Evolutionary conservation across 2,113 vertebrate genomes (phyloP).

Genomic region (Spea multiplicata): DNA sequence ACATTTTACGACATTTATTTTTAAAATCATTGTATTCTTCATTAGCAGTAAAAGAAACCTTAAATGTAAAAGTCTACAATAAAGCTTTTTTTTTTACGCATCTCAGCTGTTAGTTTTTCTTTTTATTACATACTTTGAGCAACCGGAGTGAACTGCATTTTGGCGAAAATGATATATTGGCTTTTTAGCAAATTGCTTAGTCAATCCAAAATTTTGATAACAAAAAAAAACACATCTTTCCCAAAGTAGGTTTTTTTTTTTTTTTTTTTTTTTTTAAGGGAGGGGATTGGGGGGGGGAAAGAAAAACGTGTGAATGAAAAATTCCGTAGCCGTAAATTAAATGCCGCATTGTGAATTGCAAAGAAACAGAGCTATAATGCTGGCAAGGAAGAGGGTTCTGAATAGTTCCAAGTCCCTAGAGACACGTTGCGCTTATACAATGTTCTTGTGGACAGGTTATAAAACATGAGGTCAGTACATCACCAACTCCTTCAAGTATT

Average conservation of each 20-base stretch:
- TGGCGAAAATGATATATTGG: slow-evolving; percentile 34
- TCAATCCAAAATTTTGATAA: slow-evolving; percentile 35
- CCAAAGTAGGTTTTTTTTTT: slow-evolving; percentile 8
- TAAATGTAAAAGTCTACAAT: slow-evolving; percentile 45
- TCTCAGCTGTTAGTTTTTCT: slow-evolving; percentile 20
- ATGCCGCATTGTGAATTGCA: slow-evolving; percentile 5
- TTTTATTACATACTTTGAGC: slow-evolving; percentile 26
- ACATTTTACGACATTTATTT: slow-evolving; percentile 44
- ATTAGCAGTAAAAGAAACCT: slow-evolving; percentile 40
- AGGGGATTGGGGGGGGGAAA: not conserved
- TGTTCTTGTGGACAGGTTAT: slow-evolving; percentile 23
- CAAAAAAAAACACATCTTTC: slow-evolving; percentile 38
- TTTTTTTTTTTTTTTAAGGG: not conserved
- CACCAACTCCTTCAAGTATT: slow-evolving; percentile 5
- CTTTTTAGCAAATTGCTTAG: slow-evolving; percentile 30
- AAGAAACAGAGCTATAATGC: slow-evolving; percentile 19
- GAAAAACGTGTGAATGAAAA: slow-evolving; percentile 9
- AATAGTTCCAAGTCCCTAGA: not conserved
- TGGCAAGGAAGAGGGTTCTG: slow-evolving; percentile 1
- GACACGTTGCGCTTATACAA: slow-evolving; percentile 4
- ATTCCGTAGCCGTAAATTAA: slow-evolving; percentile 30
- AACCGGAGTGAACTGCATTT: slow-evolving; percentile 21
- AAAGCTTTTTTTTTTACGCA: slow-evolving; percentile 28
- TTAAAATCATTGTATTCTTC: slow-evolving; percentile 40
- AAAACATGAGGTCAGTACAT: slow-evolving; percentile 11